Base-by-base conservation (phyloP, 2,113 vertebrate genomes). In the Colistium nudipinnis region DNA sequence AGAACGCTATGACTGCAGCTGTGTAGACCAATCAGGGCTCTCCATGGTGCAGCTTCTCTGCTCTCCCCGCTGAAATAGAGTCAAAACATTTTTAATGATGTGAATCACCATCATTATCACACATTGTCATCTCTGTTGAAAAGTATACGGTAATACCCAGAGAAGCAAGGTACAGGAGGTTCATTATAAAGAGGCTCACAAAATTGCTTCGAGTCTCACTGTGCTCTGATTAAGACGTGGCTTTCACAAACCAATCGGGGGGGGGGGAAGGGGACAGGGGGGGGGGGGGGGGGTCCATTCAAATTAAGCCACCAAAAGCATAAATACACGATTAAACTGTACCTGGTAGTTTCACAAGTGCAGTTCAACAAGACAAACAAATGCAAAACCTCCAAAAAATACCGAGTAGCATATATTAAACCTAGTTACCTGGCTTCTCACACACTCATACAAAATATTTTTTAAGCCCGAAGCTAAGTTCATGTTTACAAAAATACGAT, bases 1-100 rank as follows among this genome's bases (percentile, higher is more conserved):
- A 96, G 92, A 96, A 91, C 71, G 76, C 92, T 74, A 93, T 94
- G 94, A 96, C 96, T 13, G 96, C 96, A 69, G 95, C 96, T 8
- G 95, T 97, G 85, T 96, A 96, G 76, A 59, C 17, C 0, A 56
- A 60, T 19, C 51, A 67, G 47, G 17, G 31, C 38, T 69, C 35
- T 25, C 2, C 19, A 10, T 64, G 17, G 47, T n/a, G 52, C 44
- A 45, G 61, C 52, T 75, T 19, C 30, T 27, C 52, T 71, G 4
- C 35, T 36, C 19, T 67, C 8, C 10, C 59, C 30, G 51, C 64
- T 2, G 25, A 70, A 57, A 66, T 7, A 25, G 31, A 70, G 56
- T 45, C 49, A 12, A 38, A 78, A 44, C 57, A 73, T 53, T n/a
- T 43, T 7, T 33, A 57, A 45, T 36, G 33, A 33, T 39, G 49